phyloP scores from a whole-genome alignment of 2,888 invertebrate species.

The Myopa testacea region DNA sequence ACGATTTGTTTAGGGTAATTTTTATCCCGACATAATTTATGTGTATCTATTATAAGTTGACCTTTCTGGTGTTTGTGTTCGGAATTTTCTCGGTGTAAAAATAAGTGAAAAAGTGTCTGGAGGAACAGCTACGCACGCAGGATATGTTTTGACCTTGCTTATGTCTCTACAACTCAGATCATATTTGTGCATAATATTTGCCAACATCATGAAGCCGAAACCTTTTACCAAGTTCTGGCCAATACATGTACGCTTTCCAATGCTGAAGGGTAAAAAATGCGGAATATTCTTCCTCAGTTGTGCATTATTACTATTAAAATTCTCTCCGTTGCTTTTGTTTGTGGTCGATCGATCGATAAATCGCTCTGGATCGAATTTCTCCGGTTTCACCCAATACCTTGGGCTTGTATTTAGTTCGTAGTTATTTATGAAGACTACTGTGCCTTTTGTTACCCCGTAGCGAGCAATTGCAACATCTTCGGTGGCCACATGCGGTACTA shows the following conservation, averaged over 20 bases:
- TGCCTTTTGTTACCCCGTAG: conserved; percentile 79
- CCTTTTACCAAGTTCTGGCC: conserved; percentile 84
- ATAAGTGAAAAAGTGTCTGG: conserved; percentile 77
- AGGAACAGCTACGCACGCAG: conserved; percentile 81
- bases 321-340: neutral
- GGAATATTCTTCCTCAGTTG: conserved; percentile 73
- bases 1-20: conserved; percentile 4
- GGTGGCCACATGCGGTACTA: conserved; percentile 90
- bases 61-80: neutral
- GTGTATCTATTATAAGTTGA: neutral
- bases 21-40: neutral
- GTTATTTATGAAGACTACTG: conserved; percentile 86
- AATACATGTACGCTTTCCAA: conserved; percentile 87
- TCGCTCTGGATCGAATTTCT: conserved; percentile 80
- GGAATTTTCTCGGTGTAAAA: conserved; percentile 69
- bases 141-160: conserved; percentile 72
- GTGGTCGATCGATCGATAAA: conserved; percentile 72
- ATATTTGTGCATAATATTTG: conserved; percentile 79
- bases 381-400: conserved; percentile 79
- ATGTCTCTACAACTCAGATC: conserved; percentile 73
- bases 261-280: conserved; percentile 87
- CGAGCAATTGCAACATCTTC: conserved; percentile 80
- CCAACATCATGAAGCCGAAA: conserved; percentile 80
- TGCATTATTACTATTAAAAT: conserved; percentile 44
- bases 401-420: conserved; percentile 81